Evolutionary conservation across 35 echinoderm and acorn worm genomes (phyloP), one percentile per base, ranked within the genome.

Genomic region (Hemicentrotus pulcherrimus): DNA sequence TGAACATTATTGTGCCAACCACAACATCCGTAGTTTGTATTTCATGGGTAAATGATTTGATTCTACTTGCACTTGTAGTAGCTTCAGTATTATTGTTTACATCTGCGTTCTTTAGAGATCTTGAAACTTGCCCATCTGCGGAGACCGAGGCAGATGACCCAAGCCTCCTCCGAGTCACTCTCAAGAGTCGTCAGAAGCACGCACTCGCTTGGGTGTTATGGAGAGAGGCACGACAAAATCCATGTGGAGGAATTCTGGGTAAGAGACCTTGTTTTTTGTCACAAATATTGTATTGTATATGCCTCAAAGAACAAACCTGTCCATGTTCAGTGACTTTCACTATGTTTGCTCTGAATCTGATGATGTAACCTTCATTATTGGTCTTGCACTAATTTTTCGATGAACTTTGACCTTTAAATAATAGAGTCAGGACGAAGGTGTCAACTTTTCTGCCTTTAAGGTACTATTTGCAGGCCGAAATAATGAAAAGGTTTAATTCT

Each of bases 221-320:
- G 98, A 95, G 98, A 85, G 97, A 98, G 88, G 31, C 87, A 46
- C 98, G 98, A 31, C 96, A 41, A 41, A 41, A 99, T 94, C 98
- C 98, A 11, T 99, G 98, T 96, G 98, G 97, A 32, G 98, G 98
- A 28, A 99, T 99, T 88, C 96, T 99, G 41, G 98, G 98, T 99
- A 95, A 95, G 88, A 19, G 46, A 14, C 50, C 15, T 59, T 65
- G 22, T 88, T 95, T 30, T 41, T 41, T 41, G 35, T 41, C 35
- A 41, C 35, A 41, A 41, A 41, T 41, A 41, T 41, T 41, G 35
- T 41, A 41, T 41, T 41, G 19, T 78, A 22, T 78, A 28, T 4
- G n/a, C 1, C n/a, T 41, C 35, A 41, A 41, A n/a, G 6, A n/a
- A 2, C n/a, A 8, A 28, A n/a, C 19, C 22, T 78, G 22, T 0